A percentile compares a stretch with the other conserved stretches of the same genome.
phyloP scores from a whole-genome alignment of 2,113 vertebrate genomes.

The Oenanthe melanoleuca region DNA sequence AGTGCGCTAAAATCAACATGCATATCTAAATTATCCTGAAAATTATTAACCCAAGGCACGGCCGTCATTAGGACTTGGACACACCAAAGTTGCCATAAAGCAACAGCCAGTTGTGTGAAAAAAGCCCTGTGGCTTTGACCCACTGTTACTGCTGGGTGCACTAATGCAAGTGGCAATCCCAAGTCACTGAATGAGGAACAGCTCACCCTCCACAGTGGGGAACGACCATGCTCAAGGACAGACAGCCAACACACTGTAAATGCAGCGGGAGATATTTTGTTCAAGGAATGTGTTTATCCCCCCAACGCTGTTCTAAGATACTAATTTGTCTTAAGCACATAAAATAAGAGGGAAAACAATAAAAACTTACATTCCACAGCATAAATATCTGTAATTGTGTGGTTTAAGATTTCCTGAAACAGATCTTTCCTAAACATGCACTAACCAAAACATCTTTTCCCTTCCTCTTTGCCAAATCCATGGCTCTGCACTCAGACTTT shows the following conservation, averaged over 20 bases:
- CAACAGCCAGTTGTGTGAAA: background rate
- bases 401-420: background rate
- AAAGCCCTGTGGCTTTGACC: background rate
- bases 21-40: background rate
- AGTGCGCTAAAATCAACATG: background rate
- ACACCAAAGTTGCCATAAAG: background rate
- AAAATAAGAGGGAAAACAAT: background rate
- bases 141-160: background rate
- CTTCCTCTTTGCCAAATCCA: background rate
- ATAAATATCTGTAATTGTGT: background rate
- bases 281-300: background rate
- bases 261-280: background rate
- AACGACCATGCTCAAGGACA: accelerated
- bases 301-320: background rate
- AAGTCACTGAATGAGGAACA: background rate
- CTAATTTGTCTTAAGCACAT: background rate
- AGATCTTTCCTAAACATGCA: background rate
- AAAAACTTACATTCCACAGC: background rate
- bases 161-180: background rate
- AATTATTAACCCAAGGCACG: background rate
- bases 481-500: background rate
- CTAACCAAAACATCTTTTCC: background rate
- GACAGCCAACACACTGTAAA: background rate
- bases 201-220: background rate
- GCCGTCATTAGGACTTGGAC: background rate